phyloP scores from a whole-genome alignment of 2,888 invertebrate genomes.

The Nycteola revayana region DNA sequence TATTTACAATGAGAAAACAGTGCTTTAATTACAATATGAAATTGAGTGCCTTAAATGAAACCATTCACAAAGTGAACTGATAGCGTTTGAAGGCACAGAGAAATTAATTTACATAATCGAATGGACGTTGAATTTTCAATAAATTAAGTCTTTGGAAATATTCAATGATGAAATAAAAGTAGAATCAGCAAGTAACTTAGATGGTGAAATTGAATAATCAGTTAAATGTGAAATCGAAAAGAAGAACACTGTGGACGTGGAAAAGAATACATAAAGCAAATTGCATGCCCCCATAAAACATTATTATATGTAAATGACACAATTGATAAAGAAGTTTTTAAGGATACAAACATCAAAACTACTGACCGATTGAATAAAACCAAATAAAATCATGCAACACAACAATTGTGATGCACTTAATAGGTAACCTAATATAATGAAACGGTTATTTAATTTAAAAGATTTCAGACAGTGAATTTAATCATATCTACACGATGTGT shows the following conservation, averaged over 20 bases:
- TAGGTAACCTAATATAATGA: constrained; percentile 20
- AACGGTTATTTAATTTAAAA: constrained; percentile 2
- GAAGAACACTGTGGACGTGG: constrained; percentile 10
- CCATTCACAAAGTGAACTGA: constrained; percentile 13
- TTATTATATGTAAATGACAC: no score
- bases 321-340: constrained; percentile 4
- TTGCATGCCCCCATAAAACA: constrained; percentile 12
- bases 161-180: constrained; percentile 7
- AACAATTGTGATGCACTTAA: constrained; percentile 19
- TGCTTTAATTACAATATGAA: constrained; percentile 15
- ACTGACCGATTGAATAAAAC: constrained; percentile 22
- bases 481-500: constrained; percentile 43
- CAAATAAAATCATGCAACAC: constrained; percentile 25
- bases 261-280: constrained; percentile 18
- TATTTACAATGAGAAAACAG: constrained; percentile 8
- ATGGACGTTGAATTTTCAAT: constrained; percentile 13
- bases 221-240: constrained; percentile 1
- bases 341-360: constrained; percentile 18
- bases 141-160: constrained; percentile 4
- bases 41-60: constrained; percentile 18
- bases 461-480: constrained; percentile 14
- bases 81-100: constrained; percentile 17
- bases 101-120: constrained; percentile 23
- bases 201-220: no score
- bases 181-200: no score